Evolutionary conservation across 2,113 vertebrate genomes (phyloP).

Genomic region (Tautogolabrus adspersus): DNA sequence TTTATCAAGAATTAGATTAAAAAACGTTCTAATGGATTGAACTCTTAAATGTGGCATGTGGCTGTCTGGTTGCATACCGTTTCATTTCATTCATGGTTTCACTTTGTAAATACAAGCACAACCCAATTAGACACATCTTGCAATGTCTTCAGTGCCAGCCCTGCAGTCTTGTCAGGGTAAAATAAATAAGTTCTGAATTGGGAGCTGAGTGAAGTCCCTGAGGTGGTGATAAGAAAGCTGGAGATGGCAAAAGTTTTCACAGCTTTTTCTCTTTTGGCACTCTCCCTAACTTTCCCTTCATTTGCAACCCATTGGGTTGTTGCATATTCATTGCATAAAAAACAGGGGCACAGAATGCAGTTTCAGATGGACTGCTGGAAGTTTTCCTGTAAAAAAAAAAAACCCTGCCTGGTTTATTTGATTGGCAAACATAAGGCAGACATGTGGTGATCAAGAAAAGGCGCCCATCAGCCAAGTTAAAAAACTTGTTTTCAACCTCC

Average conservation of each 20-base stretch:
- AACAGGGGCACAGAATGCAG: constrained; percentile 33
- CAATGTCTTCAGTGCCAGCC: constrained; percentile 31
- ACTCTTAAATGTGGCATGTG: neutral
- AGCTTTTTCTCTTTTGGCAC: constrained; percentile 37
- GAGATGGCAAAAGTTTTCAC: constrained; percentile 33
- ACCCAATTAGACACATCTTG: neutral
- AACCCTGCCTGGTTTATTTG: neutral
- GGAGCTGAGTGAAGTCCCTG: constrained; percentile 33
- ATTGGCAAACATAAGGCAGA: neutral
- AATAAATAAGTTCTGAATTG: constrained; percentile 63
- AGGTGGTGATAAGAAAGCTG: constrained; percentile 24
- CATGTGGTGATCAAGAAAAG: constrained; percentile 25
- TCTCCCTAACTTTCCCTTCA: constrained; percentile 41
- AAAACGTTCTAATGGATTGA: too few relatives aligned
- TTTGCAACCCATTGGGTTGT: constrained; percentile 50
- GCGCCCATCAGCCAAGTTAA: neutral
- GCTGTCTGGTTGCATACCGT: neutral
- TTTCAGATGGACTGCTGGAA: constrained; percentile 34
- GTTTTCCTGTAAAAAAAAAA: constrained; percentile 12
- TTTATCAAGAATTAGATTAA: too few relatives aligned
- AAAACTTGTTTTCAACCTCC: neutral
- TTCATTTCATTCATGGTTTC: neutral
- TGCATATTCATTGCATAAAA: constrained; percentile 60
- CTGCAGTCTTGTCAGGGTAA: constrained; percentile 43
- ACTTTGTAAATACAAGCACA: neutral